These are phyloP conservation scores for Micrasema minimum DNA, from an alignment of 1,140 invertebrate genomes.

Conservation along the genomic window DNA sequence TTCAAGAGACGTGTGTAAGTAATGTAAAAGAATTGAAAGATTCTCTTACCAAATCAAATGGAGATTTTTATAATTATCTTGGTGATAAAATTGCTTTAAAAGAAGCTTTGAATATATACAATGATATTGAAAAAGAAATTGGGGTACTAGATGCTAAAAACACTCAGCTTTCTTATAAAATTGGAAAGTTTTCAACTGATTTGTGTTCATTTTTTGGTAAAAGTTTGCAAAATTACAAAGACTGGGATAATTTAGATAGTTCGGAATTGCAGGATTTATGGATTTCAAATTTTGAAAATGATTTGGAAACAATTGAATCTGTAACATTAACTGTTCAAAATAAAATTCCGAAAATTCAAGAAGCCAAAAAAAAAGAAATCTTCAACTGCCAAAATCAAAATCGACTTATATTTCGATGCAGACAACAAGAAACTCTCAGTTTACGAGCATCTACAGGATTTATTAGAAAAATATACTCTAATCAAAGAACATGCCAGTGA, in stretches of 20 bases:
- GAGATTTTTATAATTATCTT: neutral
- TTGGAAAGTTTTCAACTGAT: conserved; percentile 3
- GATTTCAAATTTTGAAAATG: conserved; percentile 12
- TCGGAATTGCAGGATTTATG: neutral
- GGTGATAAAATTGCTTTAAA: conserved; percentile 7
- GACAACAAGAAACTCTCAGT: conserved; percentile 7
- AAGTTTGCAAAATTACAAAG: neutral
- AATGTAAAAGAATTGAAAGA: neutral
- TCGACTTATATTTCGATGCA: neutral
- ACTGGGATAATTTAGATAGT: neutral
- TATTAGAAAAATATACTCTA: conserved; percentile 13
- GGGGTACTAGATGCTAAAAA: neutral
- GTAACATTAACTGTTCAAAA: conserved; percentile 2
- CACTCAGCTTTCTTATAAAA: neutral
- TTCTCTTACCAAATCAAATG: conserved; percentile 3
- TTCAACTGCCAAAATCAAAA: neutral
- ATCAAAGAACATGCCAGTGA: neutral
- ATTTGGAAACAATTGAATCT: neutral
- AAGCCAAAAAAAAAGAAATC: conserved; percentile 1
- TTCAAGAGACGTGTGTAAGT: neutral
- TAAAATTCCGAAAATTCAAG: neutral
- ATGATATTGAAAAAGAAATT: neutral
- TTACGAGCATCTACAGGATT: conserved; percentile 10
- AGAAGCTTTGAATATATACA: neutral
- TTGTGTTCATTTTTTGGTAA: neutral